phyloP scores from a whole-genome alignment of 2,888 invertebrate genomes.

The Exephanes ischioxanthus region DNA sequence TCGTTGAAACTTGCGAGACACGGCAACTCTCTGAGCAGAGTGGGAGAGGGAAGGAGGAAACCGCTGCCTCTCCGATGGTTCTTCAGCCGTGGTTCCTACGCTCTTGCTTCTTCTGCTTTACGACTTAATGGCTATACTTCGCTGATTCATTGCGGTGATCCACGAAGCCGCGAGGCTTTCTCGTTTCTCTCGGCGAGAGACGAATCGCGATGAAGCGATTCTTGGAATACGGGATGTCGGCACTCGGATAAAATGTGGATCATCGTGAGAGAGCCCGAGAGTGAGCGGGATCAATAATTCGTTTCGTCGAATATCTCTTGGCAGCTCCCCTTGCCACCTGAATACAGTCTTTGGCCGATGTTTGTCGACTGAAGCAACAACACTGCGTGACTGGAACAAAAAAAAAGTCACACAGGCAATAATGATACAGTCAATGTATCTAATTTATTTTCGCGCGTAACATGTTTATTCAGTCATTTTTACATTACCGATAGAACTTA shows the following conservation, averaged over 20 bases:
- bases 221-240: conserved; percentile 57
- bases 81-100: neutral
- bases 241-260: conserved; percentile 53
- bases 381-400: neutral
- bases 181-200: conserved; percentile 16
- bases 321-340: conserved; percentile 13
- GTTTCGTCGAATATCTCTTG: conserved; percentile 48
- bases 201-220: conserved; percentile 50
- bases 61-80: neutral
- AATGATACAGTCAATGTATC: neutral
- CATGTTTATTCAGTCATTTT: conserved; percentile 9
- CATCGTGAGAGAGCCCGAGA: conserved; percentile 51
- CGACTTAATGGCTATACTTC: conserved; percentile 57
- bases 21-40: neutral
- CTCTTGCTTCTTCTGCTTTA: conserved; percentile 45
- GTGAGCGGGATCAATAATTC: conserved; percentile 19
- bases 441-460: neutral
- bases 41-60: neutral
- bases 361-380: conserved; percentile 5
- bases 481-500: neutral
- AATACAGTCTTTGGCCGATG: conserved; percentile 11
- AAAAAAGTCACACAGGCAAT: neutral
- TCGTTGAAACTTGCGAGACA: neutral
- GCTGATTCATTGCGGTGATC: conserved; percentile 57
- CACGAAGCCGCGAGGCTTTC: conserved; percentile 43